Evolutionary conservation across 1,140 invertebrate species (phyloP), one percentile per base, ranked within the genome.

Genomic region (Fopius arisanus): DNA sequence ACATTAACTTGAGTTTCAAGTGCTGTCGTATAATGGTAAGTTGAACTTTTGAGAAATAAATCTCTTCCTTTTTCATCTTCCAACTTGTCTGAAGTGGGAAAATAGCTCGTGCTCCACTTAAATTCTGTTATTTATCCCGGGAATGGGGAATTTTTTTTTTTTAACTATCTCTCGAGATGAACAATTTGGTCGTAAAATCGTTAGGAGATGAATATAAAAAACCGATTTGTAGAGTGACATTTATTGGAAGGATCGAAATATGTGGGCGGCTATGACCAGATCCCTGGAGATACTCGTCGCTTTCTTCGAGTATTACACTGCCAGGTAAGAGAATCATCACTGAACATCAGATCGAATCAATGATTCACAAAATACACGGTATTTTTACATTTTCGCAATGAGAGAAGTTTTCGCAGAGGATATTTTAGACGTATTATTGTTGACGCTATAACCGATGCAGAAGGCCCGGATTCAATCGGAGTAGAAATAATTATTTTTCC

Each of bases 241-340:
- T 70, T 75, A 67, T 74, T 75, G 70, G 70, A 79, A 74, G 63
- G 75, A 72, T 68, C 78, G 77, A 80, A 86, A 90, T 86, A 93
- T 94, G 92, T 94, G 93, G 93, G 91, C 92, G 70, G 91, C 92
- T 62, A 92, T 94, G 85, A 91, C 92, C 78, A 90, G 92, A 82
- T 93, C 92, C 65, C 89, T 93, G 83, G 92, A 94, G 88, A 92
- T 93, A 82, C 89, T 94, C 74, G 92, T 93, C 74, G 93, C 92
- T 70, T 93, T 94, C 89, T 93, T 94, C 89, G 93, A 94, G 82
- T 93, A 93, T 86, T 94, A 94, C 85, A 91, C 91, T 73, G 89
- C 91, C 80, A 93, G 93, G 93, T 94, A 91, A 89, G 83, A 75
- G 28, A 37, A 67, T 67, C 7, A 67, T n/a, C 26, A 19, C 3